phyloP scores from a whole-genome alignment of 2,113 vertebrate genomes.

The Menura novaehollandiae region DNA sequence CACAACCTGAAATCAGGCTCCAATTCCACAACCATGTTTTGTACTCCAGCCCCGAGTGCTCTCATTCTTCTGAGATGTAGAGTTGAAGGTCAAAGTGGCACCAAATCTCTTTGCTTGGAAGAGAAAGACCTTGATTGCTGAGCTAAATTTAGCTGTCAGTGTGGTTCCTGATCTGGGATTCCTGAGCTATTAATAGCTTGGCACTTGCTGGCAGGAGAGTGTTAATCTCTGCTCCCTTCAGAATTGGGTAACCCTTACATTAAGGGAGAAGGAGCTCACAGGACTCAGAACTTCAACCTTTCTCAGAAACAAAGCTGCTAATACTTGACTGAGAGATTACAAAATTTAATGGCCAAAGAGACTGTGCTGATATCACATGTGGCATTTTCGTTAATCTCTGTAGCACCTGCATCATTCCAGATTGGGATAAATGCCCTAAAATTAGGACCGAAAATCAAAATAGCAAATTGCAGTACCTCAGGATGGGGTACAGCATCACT shows the following conservation, averaged over 20 bases:
- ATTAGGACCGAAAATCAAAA: not conserved
- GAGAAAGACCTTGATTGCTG: not conserved
- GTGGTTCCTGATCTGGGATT: not conserved
- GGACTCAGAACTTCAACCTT: not conserved
- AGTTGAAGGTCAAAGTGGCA: not conserved
- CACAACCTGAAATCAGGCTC: not conserved
- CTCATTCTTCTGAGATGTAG: not conserved
- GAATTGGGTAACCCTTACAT: not conserved
- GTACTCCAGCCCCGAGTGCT: not conserved
- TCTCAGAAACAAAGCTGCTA: not conserved
- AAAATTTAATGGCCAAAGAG: not conserved
- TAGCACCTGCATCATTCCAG: not conserved
- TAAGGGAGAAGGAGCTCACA: not conserved
- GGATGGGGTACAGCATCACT: not conserved
- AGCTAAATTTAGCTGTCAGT: not conserved
- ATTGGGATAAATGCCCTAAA: not conserved
- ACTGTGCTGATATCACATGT: not conserved
- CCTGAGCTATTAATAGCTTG: slow-evolving; percentile 25
- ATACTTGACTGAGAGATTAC: not conserved
- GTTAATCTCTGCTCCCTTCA: not conserved
- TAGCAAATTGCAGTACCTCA: not conserved
- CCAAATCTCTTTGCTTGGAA: not conserved
- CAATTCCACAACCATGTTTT: not conserved
- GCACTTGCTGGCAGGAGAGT: not conserved
- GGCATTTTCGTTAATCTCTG: not conserved